Conservation (phyloP, 2,797 vertebrate species). For the Chromis chromis region DNA sequence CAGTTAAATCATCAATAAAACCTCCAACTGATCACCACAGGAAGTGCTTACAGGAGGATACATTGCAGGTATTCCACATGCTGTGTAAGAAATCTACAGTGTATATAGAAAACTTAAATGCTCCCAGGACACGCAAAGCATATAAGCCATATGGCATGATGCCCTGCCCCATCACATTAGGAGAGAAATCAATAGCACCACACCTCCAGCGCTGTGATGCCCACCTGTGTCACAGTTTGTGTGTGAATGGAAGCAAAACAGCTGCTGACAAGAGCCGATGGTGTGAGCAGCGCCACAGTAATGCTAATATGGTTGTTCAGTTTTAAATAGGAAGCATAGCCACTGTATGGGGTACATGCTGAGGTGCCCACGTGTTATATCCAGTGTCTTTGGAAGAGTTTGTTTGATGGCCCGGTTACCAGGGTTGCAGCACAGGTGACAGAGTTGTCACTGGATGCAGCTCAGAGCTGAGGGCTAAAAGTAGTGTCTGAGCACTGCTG, state of each 20-base stretch:
- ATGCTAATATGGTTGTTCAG: slow-evolving; percentile 24
- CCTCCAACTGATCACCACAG: background rate
- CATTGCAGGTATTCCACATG: background rate
- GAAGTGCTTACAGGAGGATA: background rate
- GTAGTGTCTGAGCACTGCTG: slow-evolving; percentile 69
- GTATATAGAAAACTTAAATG: background rate
- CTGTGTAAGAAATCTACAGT: background rate
- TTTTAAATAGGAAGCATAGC: slow-evolving; percentile 36
- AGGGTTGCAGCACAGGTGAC: slow-evolving; percentile 73
- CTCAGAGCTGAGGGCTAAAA: slow-evolving; percentile 76
- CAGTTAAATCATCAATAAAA: background rate
- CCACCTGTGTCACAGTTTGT: slow-evolving; percentile 53
- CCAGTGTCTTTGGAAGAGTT: slow-evolving; percentile 48
- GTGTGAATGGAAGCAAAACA: slow-evolving; percentile 45
- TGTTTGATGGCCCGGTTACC: slow-evolving; percentile 67
- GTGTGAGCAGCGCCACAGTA: slow-evolving; percentile 27
- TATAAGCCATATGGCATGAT: background rate
- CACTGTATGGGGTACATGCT: slow-evolving; percentile 29
- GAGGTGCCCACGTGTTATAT: slow-evolving; percentile 38
- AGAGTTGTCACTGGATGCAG: slow-evolving; percentile 68
- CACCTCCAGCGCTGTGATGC: background rate
- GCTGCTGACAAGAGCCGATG: slow-evolving; percentile 40
- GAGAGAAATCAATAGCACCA: slow-evolving; percentile 7
- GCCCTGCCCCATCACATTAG: background rate
- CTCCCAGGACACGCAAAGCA: background rate